Base-by-base conservation (phyloP, 2,888 invertebrate species). In the Allacma fusca region DNA sequence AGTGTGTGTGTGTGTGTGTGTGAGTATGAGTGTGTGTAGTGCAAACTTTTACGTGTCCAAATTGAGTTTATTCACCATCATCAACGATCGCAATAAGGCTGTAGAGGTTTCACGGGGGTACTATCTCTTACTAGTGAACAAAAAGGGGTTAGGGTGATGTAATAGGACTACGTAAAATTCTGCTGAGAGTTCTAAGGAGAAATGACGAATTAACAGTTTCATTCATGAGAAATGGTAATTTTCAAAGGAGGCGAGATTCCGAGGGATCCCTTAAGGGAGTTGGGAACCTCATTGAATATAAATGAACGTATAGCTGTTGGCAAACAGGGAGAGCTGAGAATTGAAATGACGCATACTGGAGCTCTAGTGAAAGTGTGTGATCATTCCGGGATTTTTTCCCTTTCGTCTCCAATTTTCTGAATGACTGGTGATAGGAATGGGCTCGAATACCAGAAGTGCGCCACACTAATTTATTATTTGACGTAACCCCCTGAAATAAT, bases 231-330 rank as follows among this genome's bases (percentile, higher is more conserved):
- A 12, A 69, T 59, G 76, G 69, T 69, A 76, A 75, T 75, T 75
- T 67, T 21, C 16, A 74, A 65, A 67, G 70, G 71, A 78, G 75
- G 71, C 62, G 78, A 78, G 75, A 75, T 75, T 80, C 71, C 59
- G 70, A 1, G 73, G 40, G 29, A 23, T 64, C 65, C 77, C 77
- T 64, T 65, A 64, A 64, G 77, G 77, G 77, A 77, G 29, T 23
- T 62, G 78, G 67, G 43, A 80, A 78, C 24, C 78, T 80, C 76
- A 76, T 80, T 78, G 80, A 80, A 80, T 80, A 80, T 78, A 80
- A 80, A 80, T 80, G 80, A 80, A 76, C 67, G 40, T 19, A n/a
- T 50, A 71, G 57, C 57, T 43, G 19, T 59, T 34, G 77, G 78
- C 59, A 65, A 50, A 67, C 43, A 65, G 57, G 62, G 62, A 65